Base-by-base conservation (phyloP, 1,140 invertebrate species). In the Brachystomella parvula region DNA sequence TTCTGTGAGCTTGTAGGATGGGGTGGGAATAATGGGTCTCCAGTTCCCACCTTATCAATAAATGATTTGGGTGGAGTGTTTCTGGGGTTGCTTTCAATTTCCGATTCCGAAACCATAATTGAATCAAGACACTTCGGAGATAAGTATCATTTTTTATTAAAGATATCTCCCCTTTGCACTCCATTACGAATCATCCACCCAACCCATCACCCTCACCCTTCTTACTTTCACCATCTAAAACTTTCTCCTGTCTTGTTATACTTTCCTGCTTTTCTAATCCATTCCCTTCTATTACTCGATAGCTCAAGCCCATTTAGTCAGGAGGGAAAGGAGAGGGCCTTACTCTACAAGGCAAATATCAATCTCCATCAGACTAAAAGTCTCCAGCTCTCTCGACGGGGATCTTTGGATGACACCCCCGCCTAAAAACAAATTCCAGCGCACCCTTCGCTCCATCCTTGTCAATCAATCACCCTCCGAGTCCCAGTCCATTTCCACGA, bases 11-110 rank as follows among this genome's bases (percentile, higher is more conserved):
- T n/a, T n/a, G n/a, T n/a, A n/a, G 60, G 68, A 71, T 71, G 70
- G 66, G 70, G 70, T 69, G 70, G 66, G 56, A 69, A 61, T 71
- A 71, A 71, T 71, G 70, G 70, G 61, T 64, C 12, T 65, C 61
- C 31, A 63, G 66, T 63, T 68, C 57, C 68, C 67, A 64, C 68
- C 64, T 61, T 61, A 69, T 69, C 70, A 71, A 71, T 71, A 71
- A 71, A 68, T 71, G 70, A 71, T 71, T 53, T 53, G 12, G 12
- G 49, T 53, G 21, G 49, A 53, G 49, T 24, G 21, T 53, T 15
- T 62, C 53, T 65, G 63, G 63, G 64, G 64, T 69, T 65, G 63
- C 47, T 47, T 66, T 58, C 64, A 61, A 63, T 59, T 44, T 59
- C 61, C 21, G 49, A 53, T 53, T 17, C 9, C 49, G 6, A 19